Base-by-base conservation (phyloP, 2,888 invertebrate species). In the Apodemia mormo region DNA sequence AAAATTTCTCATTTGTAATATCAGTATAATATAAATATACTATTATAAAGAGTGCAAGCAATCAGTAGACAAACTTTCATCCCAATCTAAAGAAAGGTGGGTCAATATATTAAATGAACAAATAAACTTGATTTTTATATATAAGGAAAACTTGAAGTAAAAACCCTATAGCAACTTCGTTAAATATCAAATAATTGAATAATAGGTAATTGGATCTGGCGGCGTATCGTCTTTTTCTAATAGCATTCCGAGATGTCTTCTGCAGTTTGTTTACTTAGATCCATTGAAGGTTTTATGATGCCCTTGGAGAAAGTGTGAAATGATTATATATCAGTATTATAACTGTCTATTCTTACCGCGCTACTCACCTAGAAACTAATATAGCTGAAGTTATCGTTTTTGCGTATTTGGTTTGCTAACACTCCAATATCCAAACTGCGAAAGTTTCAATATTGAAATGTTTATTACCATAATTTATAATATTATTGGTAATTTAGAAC, bases 181-280 rank as follows among this genome's bases (percentile, higher is more conserved):
- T 30, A 30, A 30, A 58, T 58, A 58, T 30, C 58, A 58, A 30
- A 58, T 30, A 58, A 58, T 58, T 30, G 58, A 58, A 58, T 58
- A 58, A 58, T 58, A 12, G 45, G 45, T 45, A 58, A 58, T 58
- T 58, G 58, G 58, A 30, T 58, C 58, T 58, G 12, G 58, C 58
- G 1, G 0, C 58, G 58, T 30, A 58, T 22, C 10, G 58, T 4
- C 30, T 58, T 6, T 29, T 58, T n/a, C 58, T 29, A 29, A 30
- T 30, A 30, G 30, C 22, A 58, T 58, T 22, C 30, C 9, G 30
- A 22, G 58, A 58, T 29, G 58, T 58, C 58, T 58, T 0, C 58
- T 30, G 58, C 58, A 58, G 58, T 29, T 10, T 58, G 58, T 58
- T 58, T 58, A 58, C 58, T 30, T 58, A 22, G 30, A 58, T 30